Conservation (phyloP, 2,888 invertebrate species). For the Erebia aethiops region DNA sequence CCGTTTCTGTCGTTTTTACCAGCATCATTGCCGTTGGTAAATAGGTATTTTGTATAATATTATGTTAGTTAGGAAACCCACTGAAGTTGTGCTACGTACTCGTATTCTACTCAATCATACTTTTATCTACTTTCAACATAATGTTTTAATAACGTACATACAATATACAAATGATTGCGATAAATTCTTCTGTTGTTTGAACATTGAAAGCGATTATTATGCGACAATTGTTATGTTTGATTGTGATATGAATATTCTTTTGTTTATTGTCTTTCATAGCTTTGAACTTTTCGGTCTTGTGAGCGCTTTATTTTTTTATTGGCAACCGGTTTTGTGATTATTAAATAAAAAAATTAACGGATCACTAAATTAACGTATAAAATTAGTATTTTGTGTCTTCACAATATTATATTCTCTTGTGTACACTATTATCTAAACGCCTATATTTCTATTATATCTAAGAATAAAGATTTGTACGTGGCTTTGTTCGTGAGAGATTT, state of each 20-base stretch:
- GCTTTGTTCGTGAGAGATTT: neutral
- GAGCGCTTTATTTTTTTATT: too few species aligned
- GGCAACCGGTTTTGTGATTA: too few species aligned
- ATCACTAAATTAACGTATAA: too few species aligned
- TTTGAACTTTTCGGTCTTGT: neutral
- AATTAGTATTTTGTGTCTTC: too few species aligned
- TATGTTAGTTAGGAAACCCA: too few species aligned
- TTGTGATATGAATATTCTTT: neutral
- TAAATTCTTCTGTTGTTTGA: conserved; percentile 12
- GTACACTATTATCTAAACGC: neutral
- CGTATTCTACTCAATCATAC: too few species aligned
- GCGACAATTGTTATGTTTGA: neutral
- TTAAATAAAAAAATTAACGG: neutral
- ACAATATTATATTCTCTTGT: too few species aligned
- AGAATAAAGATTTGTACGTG: neutral
- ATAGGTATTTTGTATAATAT: too few species aligned
- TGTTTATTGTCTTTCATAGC: neutral
- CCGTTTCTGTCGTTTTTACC: too few species aligned
- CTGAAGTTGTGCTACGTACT: too few species aligned
- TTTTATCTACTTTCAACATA: neutral
- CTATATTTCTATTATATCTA: neutral
- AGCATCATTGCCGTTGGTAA: too few species aligned
- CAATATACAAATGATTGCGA: conserved; percentile 1
- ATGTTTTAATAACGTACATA: neutral
- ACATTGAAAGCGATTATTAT: neutral